Evolutionary conservation across 2,797 vertebrate species (phyloP).

Genomic region (Synanceia verrucosa): DNA sequence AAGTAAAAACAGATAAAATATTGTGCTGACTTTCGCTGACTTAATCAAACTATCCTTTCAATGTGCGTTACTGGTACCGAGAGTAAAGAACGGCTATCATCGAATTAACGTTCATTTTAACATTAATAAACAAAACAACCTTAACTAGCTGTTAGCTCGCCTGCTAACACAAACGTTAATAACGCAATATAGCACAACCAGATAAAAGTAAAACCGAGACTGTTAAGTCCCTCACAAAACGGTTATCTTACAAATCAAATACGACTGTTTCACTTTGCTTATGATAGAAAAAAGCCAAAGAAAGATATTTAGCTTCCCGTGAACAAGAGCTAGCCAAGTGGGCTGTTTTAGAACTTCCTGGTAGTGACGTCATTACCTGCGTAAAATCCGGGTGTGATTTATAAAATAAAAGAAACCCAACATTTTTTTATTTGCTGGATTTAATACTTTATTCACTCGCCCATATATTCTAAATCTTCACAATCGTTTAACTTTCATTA

Average conservation of each 20-base stretch:
- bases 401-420: neutral
- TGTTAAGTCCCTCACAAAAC: fast-evolving
- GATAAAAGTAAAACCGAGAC: fast-evolving
- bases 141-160: constrained; percentile 43
- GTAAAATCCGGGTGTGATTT: constrained; percentile 47
- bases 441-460: neutral
- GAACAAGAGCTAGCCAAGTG: neutral
- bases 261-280: neutral
- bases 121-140: constrained; percentile 60
- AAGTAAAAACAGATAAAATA: neutral
- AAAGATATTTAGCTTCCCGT: neutral
- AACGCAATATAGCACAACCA: neutral
- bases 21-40: fast-evolving
- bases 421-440: neutral
- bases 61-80: too few relatives aligned
- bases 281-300: neutral
- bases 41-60: fast-evolving
- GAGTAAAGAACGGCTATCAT: neutral
- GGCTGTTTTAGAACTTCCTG: constrained; percentile 59
- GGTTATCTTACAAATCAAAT: fast-evolving
- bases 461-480: neutral
- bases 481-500: neutral
- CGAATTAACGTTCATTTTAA: neutral
- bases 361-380: constrained; percentile 6
- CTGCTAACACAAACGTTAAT: constrained; percentile 18